A percentile compares a stretch with the other conserved stretches of the same genome.
Evolutionary conservation across 2,888 invertebrate genomes (phyloP).

Genomic region (Taphrorychus bicolor): DNA sequence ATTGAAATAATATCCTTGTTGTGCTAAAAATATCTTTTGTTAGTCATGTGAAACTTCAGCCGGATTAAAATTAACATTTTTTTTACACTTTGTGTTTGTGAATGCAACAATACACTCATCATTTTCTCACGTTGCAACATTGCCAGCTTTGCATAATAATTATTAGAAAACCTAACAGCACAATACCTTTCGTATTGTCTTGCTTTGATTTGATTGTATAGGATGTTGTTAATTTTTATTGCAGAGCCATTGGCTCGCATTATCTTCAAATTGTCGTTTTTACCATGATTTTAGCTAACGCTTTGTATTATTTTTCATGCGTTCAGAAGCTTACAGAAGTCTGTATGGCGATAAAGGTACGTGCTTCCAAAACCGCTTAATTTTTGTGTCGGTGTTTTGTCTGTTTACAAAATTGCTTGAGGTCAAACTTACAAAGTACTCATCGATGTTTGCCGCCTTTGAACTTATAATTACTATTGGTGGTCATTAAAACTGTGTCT

Average conservation of each 20-base stretch:
- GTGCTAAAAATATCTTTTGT: slow-evolving; percentile 15
- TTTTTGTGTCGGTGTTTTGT: slow-evolving; percentile 1
- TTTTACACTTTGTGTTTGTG: slow-evolving; percentile 2
- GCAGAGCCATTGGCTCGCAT: neutral
- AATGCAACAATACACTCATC: slow-evolving; percentile 10
- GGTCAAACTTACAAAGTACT: neutral
- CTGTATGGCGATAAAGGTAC: slow-evolving; percentile 93
- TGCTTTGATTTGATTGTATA: neutral
- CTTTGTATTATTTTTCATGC: slow-evolving; percentile 65
- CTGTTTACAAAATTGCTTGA: neutral
- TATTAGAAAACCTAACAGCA: neutral
- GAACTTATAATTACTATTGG: neutral
- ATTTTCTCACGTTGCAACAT: slow-evolving; percentile 20
- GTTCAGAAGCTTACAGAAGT: slow-evolving; percentile 93
- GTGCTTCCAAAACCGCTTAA: slow-evolving; percentile 47
- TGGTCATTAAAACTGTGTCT: neutral
- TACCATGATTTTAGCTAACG: slow-evolving; percentile 25
- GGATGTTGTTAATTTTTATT: neutral
- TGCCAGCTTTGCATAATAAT: slow-evolving; percentile 11
- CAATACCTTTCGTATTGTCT: neutral
- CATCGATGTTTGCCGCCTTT: neutral
- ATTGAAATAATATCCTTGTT: neutral
- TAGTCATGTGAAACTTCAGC: slow-evolving; percentile 13
- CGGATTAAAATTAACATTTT: neutral
- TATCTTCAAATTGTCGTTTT: slow-evolving; percentile 5